phyloP scores from a whole-genome alignment of 2,888 invertebrate genomes.

The Orthonevra nobilis region DNA sequence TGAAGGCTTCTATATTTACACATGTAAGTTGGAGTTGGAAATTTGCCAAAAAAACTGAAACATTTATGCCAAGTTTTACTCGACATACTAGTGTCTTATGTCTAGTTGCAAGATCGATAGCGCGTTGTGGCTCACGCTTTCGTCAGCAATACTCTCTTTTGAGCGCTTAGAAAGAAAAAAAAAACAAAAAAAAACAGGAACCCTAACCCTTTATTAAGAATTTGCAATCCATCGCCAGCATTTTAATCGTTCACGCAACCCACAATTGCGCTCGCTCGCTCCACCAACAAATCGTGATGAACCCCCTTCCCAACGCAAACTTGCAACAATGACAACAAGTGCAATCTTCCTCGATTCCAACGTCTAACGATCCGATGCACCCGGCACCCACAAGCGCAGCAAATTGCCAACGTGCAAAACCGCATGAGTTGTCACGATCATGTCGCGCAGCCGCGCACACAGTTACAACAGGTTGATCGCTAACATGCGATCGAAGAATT shows the following conservation, averaged over 20 bases:
- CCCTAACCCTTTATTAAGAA: not conserved
- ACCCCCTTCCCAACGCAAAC: conserved; percentile 6
- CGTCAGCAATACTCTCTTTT: no score
- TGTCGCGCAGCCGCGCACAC: conserved; percentile 36
- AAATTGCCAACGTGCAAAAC: conserved; percentile 53
- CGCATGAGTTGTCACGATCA: conserved; percentile 65
- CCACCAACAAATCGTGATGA: conserved; percentile 38
- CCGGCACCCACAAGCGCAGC: no score
- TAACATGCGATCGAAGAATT: conserved; percentile 35
- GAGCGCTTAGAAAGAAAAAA: no score
- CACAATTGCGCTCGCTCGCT: not conserved
- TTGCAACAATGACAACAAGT: conserved; percentile 24
- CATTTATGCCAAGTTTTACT: no score
- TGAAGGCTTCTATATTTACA: no score
- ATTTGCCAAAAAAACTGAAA: no score
- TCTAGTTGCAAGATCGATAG: no score
- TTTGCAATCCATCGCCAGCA: not conserved
- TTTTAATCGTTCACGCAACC: conserved; percentile 18
- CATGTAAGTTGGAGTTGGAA: no score
- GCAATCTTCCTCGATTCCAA: conserved; percentile 3
- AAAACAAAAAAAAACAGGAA: no score
- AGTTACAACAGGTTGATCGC: conserved; percentile 41
- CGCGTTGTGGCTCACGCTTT: no score
- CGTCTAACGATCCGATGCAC: not conserved
- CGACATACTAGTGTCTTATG: no score